Percentiles rank a stretch among this genome's conserved stretches.
Conservation (phyloP, 2,888 invertebrate genomes). For the Galeopsomyia nigrocyanea region DNA sequence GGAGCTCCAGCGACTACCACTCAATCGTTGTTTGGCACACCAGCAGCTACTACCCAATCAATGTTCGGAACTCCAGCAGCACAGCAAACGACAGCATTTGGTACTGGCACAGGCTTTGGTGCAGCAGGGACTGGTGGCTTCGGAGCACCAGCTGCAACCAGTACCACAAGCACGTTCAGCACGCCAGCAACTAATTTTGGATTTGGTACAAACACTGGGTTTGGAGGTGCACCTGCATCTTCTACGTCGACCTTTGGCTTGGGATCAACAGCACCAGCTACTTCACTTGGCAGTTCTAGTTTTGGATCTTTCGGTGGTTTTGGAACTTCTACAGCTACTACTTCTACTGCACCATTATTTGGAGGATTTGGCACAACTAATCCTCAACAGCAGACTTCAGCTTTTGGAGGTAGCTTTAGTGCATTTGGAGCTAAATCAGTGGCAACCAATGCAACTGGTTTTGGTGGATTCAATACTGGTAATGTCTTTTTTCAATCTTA, state of each 20-base stretch:
- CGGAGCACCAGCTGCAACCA: constrained; percentile 30
- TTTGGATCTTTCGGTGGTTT: constrained; percentile 65
- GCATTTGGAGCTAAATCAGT: constrained; percentile 71
- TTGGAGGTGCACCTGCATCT: too few species aligned
- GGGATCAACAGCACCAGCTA: constrained; percentile 62
- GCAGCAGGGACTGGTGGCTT: too few species aligned
- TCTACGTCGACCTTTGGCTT: constrained; percentile 65
- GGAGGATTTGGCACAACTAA: constrained; percentile 70
- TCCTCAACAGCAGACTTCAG: constrained; percentile 60
- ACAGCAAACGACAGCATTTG: constrained; percentile 57
- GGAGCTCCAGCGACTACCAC: too few species aligned
- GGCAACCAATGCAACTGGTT: constrained; percentile 66
- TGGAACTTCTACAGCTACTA: constrained; percentile 60
- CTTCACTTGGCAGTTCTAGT: constrained; percentile 52
- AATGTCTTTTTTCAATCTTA: not conserved
- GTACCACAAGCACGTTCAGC: constrained; percentile 51
- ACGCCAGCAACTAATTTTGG: constrained; percentile 57
- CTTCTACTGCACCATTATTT: constrained; percentile 68
- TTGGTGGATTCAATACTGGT: constrained; percentile 67
- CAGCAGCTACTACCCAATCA: constrained; percentile 44
- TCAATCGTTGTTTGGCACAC: constrained; percentile 68
- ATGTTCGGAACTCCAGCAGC: constrained; percentile 65
- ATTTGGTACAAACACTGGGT: constrained; percentile 67
- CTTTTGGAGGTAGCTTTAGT: constrained; percentile 66
- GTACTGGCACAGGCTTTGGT: too few species aligned